Evolutionary conservation across 2,113 vertebrate species (phyloP).

Genomic region (Oryzias celebensis): DNA sequence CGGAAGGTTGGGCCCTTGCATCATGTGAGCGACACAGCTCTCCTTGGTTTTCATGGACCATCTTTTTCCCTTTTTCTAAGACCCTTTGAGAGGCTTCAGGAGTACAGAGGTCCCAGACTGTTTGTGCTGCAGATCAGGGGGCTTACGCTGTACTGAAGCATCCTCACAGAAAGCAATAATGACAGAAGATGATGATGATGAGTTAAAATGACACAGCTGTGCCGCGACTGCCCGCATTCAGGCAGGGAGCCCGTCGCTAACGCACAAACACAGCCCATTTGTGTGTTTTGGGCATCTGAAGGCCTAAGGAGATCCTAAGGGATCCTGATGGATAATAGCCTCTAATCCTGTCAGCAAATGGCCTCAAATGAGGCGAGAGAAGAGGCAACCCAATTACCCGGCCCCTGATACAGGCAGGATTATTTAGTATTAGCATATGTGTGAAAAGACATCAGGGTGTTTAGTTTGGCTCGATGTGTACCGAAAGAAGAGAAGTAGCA

Average conservation of each 20-base stretch:
- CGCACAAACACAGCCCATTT: slow-evolving; percentile 54
- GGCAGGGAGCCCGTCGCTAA: slow-evolving; percentile 32
- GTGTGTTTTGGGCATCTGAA: slow-evolving; percentile 69
- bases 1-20: slow-evolving; percentile 8
- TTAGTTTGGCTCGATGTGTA: slow-evolving; percentile 59
- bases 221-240: slow-evolving; percentile 51
- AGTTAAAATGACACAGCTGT: slow-evolving; percentile 72
- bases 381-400: slow-evolving; percentile 71
- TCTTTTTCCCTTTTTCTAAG: slow-evolving; percentile 5
- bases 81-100: neutral
- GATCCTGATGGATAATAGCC: slow-evolving; percentile 70
- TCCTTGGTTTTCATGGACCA: slow-evolving; percentile 3
- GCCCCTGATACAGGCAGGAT: slow-evolving; percentile 73
- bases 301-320: slow-evolving; percentile 67
- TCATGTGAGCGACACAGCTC: slow-evolving; percentile 10
- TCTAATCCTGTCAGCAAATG: slow-evolving; percentile 77
- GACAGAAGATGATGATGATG: slow-evolving; percentile 75
- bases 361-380: slow-evolving; percentile 74
- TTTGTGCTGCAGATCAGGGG: slow-evolving; percentile 51
- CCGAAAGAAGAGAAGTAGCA: slow-evolving; percentile 55
- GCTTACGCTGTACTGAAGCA: slow-evolving; percentile 58
- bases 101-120: slow-evolving; percentile 16
- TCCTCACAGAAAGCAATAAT: slow-evolving; percentile 68
- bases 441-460: slow-evolving; percentile 74
- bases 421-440: slow-evolving; percentile 77